Conservation (phyloP, 2,113 vertebrate species). For the Gymnobelideus leadbeateri region DNA sequence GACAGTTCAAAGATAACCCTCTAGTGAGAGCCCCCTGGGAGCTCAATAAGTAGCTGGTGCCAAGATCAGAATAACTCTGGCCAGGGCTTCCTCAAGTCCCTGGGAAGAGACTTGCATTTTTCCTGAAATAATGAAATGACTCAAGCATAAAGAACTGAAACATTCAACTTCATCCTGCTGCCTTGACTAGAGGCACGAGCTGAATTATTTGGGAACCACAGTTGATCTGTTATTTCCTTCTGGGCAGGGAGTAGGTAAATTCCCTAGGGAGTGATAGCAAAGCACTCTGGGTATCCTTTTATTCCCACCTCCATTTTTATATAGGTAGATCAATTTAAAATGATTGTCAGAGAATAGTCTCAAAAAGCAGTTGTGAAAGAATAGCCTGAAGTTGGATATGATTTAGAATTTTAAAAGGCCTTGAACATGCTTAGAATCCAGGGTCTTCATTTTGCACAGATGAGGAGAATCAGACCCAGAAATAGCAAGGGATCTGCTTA, state of each 20-base stretch:
- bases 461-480: neutral
- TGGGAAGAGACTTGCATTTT: constrained; percentile 33
- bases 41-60: neutral
- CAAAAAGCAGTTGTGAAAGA: neutral
- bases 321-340: neutral
- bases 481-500: neutral
- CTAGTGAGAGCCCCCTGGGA: neutral
- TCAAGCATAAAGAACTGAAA: neutral
- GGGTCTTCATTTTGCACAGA: neutral
- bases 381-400: neutral
- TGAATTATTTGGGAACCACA: neutral
- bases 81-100: constrained; percentile 44
- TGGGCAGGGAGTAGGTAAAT: neutral
- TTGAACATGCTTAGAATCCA: neutral
- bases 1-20: neutral
- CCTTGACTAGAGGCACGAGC: neutral
- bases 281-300: neutral
- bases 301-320: neutral
- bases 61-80: constrained; percentile 26
- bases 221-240: neutral
- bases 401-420: neutral
- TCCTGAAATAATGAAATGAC: constrained; percentile 11
- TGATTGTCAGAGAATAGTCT: neutral
- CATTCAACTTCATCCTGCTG: neutral
- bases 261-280: neutral